Conservation (phyloP, 2,797 vertebrate species). For the Neosilurus mollespiculum region DNA sequence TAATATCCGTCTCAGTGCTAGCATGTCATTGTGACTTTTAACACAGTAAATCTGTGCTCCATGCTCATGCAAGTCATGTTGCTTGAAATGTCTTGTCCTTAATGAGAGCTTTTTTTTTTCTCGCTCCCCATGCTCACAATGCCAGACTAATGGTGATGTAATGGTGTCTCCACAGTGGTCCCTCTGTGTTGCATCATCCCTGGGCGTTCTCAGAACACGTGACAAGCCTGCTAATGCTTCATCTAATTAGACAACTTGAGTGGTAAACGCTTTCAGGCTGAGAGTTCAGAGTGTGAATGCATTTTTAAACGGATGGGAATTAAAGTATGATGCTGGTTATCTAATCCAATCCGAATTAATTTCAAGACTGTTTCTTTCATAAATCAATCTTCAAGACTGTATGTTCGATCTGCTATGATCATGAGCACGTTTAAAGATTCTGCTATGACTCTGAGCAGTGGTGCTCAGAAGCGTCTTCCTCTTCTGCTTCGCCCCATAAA, state of each 20-base stretch:
- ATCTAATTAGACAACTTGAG: constrained; percentile 1
- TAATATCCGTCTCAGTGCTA: not conserved
- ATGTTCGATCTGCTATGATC: not conserved
- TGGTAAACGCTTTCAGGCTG: not conserved
- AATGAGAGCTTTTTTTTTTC: not conserved
- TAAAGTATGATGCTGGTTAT: not conserved
- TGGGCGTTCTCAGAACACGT: constrained; percentile 27
- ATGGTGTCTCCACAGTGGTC: constrained; percentile 68
- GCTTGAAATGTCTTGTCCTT: not conserved
- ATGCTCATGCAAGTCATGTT: not conserved
- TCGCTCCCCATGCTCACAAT: constrained; percentile 5
- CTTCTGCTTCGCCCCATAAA: not conserved
- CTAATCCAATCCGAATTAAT: not conserved
- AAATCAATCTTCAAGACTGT: not conserved
- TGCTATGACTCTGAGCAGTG: not conserved
- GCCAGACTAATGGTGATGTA: constrained; percentile 64
- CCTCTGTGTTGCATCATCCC: constrained; percentile 62
- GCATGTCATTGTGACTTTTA: not conserved
- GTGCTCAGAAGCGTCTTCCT: not conserved
- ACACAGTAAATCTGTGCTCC: not conserved
- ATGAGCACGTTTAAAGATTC: not conserved
- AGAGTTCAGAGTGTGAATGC: not conserved
- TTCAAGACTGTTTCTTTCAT: not conserved
- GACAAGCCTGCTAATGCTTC: constrained; percentile 30
- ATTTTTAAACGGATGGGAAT: not conserved